A percentile compares a stretch with the other conserved stretches of the same genome.
phyloP scores from a whole-genome alignment of 2,888 invertebrate genomes.

The Athripsodes cinereus region DNA sequence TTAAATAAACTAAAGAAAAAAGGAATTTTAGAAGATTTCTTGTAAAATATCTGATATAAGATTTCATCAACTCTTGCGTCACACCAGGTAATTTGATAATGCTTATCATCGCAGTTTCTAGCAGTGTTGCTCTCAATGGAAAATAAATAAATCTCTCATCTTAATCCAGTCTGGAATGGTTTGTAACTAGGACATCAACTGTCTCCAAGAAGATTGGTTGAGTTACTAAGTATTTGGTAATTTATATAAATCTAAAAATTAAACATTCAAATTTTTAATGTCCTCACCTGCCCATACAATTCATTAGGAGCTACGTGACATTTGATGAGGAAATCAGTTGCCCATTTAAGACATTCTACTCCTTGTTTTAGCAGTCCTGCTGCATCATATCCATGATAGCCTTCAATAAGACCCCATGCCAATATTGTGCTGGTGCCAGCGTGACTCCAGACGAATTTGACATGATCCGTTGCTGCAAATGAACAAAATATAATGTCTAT shows the following conservation, averaged over 20 bases:
- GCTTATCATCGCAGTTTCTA: too few relatives aligned
- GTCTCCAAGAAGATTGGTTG: not conserved
- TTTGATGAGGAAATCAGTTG: constrained; percentile 55
- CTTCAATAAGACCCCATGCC: constrained; percentile 46
- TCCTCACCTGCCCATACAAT: constrained; percentile 44
- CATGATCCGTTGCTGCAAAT: constrained; percentile 46
- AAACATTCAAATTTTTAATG: too few relatives aligned
- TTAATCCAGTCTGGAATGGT: too few relatives aligned
- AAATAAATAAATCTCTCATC: too few relatives aligned
- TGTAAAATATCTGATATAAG: too few relatives aligned
- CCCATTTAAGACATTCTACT: constrained; percentile 49
- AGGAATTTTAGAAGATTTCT: too few relatives aligned
- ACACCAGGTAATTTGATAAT: too few relatives aligned
- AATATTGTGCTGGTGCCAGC: constrained; percentile 49
- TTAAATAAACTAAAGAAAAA: too few relatives aligned
- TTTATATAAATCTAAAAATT: too few relatives aligned
- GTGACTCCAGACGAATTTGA: constrained; percentile 53
- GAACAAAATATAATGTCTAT: constrained; percentile 2
- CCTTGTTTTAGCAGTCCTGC: constrained; percentile 27
- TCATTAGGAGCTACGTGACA: constrained; percentile 47
- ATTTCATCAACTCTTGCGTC: too few relatives aligned
- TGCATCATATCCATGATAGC: constrained; percentile 38
- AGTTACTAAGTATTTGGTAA: too few relatives aligned
- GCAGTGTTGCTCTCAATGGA: too few relatives aligned
- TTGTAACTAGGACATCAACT: not conserved